Evolutionary conservation across 2,113 vertebrate species (phyloP).

Genomic region (Scortum barcoo): DNA sequence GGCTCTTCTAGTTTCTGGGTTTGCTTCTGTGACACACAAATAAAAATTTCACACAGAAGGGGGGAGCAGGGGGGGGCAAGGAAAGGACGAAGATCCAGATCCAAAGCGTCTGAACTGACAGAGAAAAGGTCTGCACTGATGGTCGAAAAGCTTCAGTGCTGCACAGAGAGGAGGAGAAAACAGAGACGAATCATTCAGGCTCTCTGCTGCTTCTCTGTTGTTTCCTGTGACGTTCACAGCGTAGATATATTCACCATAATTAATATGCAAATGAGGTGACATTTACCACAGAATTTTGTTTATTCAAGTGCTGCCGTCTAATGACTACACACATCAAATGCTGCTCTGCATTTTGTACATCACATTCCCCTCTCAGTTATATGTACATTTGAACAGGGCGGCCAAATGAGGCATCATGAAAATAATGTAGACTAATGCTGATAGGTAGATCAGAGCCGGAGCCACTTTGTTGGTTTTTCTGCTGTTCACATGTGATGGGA

Average conservation of each 20-base stretch:
- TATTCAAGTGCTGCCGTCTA: constrained; percentile 28
- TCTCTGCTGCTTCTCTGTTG: background rate
- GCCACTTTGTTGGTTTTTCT: constrained; percentile 4
- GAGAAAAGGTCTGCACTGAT: background rate
- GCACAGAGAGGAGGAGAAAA: background rate
- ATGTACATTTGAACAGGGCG: constrained; percentile 8
- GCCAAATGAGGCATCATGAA: constrained; percentile 54
- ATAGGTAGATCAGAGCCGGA: constrained; percentile 23
- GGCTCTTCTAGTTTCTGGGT: too few species aligned
- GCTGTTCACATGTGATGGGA: background rate
- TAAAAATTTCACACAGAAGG: background rate
- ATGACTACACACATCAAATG: constrained; percentile 46
- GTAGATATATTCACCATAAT: constrained; percentile 40
- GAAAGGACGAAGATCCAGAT: background rate
- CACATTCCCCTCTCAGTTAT: background rate
- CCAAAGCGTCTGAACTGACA: background rate
- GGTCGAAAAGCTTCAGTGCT: background rate
- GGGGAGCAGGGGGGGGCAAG: too few species aligned
- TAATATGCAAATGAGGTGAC: constrained; percentile 63
- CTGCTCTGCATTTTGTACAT: constrained; percentile 28
- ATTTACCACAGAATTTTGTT: constrained; percentile 51
- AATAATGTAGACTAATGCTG: constrained; percentile 41
- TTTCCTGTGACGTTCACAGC: background rate
- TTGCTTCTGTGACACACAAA: too few species aligned
- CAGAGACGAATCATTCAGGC: background rate